Base-by-base conservation (phyloP, 2,113 vertebrate species). In the Sialia sialis region DNA sequence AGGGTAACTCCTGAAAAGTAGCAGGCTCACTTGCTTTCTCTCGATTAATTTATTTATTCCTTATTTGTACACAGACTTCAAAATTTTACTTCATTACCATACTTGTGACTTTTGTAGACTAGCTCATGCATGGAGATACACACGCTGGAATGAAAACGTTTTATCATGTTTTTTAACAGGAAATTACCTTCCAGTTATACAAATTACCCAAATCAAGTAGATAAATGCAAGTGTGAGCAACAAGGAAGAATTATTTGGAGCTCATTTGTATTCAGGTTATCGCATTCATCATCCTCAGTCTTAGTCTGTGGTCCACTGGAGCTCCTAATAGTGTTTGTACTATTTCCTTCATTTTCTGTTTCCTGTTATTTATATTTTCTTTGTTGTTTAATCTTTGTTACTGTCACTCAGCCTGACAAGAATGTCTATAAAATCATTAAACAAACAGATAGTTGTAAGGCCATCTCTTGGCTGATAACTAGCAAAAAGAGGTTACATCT, bases 161-260 rank as follows among this genome's bases (percentile, higher is more conserved):
- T 97, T 94, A 92, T 97, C 84, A 68, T 2, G 0, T 89, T 70
- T 97, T 97, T 97, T 86, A 79, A 58, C 84, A 91, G 92, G 81
- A 97, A 97, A 97, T 97, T 97, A 96, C 92, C 87, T 97, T 95
- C 95, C 88, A 85, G 94, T 95, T 97, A 96, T 95, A 96, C 84
- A 98, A 96, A 97, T 97, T 95, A 78, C 59, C 41, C 89, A 95
- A 97, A 96, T 96, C 94, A 97, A 86, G 72, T 87, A 91, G 91
- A 95, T 95, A 96, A 97, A 97, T 92, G 66, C 59, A 95, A 97
- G 85, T 82, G 56, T 66, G 93, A 97, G 80, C 84, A 97, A 84
- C 89, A 95, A 11, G 44, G 29, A 88, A 87, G 46, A 95, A 90
- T 89, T 96, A 26, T 90, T 94, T 93, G 81, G 74, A 87, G 94